Conservation (phyloP, 2,113 vertebrate species). For the Panurus biarmicus region DNA sequence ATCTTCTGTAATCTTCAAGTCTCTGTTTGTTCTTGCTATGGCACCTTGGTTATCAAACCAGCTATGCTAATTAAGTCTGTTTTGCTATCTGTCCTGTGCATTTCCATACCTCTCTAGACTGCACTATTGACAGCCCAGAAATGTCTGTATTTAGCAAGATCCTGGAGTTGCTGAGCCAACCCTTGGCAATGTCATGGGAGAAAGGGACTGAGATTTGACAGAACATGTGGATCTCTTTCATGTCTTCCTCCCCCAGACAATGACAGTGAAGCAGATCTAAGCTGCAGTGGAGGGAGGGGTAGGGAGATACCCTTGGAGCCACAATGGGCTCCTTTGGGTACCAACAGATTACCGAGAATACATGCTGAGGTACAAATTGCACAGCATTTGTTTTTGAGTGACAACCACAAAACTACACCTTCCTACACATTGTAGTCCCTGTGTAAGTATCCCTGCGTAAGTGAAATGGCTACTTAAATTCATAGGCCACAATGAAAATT, state of each 20-base stretch:
- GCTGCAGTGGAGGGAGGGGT: neutral
- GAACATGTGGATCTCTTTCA: neutral
- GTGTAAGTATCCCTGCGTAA: neutral
- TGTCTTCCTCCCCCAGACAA: neutral
- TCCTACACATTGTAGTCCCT: neutral
- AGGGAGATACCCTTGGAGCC: neutral
- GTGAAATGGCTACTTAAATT: neutral
- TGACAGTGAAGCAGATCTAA: neutral
- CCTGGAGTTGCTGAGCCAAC: neutral
- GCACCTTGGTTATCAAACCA: too few relatives aligned
- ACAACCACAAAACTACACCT: neutral
- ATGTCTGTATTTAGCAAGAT: neutral
- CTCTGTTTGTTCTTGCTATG: too few relatives aligned
- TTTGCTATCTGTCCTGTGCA: too few relatives aligned
- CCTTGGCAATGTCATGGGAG: fast-evolving
- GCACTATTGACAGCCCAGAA: neutral
- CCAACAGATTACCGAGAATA: neutral
- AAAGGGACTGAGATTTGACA: neutral
- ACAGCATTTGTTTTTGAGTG: neutral
- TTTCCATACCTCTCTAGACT: neutral
- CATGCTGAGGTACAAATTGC: neutral
- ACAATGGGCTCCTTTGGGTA: neutral
- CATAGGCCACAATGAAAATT: neutral
- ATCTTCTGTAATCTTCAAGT: too few relatives aligned
- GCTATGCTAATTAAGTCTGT: too few relatives aligned